Evolutionary conservation across 2,113 vertebrate species (phyloP), one percentile per base, ranked within the genome.

Genomic region (Nanorana parkeri): DNA sequence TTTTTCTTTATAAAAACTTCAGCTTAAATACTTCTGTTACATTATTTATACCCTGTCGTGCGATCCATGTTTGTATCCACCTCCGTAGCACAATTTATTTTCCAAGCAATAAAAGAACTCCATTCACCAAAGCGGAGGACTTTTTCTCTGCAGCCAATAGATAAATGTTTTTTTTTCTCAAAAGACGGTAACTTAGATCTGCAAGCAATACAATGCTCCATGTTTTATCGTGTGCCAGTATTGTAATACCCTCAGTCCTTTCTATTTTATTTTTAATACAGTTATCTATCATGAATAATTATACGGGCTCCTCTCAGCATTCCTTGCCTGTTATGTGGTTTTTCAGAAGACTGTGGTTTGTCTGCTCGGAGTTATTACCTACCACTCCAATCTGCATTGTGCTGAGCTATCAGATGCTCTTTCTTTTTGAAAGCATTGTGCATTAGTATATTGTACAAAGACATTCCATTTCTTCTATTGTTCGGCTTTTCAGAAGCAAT

Each of bases 251-350:
- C 89, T 85, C 86, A 90, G 90, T 91, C 89, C 92, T 91, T 94
- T 92, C 90, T 91, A 91, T 92, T 94, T 90, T 92, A 91, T 93
- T 92, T 92, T 92, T 93, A 93, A 93, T 94, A 89, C 84, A 86
- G 87, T 91, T 92, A 91, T 92, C 91, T 93, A 89, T 91, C 89
- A 89, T 84, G 86, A 91, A 88, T 90, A 87, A 91, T 92, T 91
- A 87, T 84, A 87, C 86, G 89, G 90, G 87, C 88, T 89, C 83
- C 87, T 90, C 86, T 76, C 83, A 85, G 84, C 86, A 86, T 87
- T 89, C 88, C 87, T 84, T 88, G 88, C 89, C 90, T 91, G 87
- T 89, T 89, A 88, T 92, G 92, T 91, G 93, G 87, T 85, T 91
- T 91, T 90, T 88, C 87, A 92, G 88, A 90, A 91, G 88, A 90